Conservation (phyloP, 2,888 invertebrate genomes). For the Scaptomyza tumidula region DNA sequence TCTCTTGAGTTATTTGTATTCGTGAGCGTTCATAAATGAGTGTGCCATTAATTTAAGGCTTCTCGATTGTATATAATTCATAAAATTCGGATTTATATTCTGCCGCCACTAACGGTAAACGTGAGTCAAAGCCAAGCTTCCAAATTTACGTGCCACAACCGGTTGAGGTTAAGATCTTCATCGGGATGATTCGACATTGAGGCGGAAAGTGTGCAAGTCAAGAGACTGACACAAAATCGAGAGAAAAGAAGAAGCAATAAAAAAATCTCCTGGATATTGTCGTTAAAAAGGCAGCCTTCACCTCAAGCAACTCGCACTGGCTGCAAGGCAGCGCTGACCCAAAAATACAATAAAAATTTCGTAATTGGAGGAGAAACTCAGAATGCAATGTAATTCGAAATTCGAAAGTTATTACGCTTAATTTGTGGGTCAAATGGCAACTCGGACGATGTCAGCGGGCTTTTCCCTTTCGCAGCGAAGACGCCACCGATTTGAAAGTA, state of each 20-base stretch:
- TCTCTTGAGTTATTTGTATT: conserved; percentile 28
- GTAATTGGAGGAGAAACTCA: conserved; percentile 57
- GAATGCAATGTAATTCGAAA: conserved; percentile 56
- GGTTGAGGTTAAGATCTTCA: conserved; percentile 39
- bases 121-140: conserved; percentile 53
- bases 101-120: conserved; percentile 60
- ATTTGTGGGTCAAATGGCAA: conserved; percentile 76
- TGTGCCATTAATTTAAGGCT: conserved; percentile 50
- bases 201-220: conserved; percentile 10
- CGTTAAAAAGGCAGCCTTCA: conserved; percentile 60
- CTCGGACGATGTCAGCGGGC: conserved; percentile 18
- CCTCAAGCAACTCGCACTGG: conserved; percentile 45
- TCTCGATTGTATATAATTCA: conserved; percentile 42
- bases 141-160: conserved; percentile 52
- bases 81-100: conserved; percentile 57
- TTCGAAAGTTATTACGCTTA: conserved; percentile 79
- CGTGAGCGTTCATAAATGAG: conserved; percentile 2
- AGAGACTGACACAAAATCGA: not conserved
- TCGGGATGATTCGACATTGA: conserved; percentile 41
- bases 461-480: conserved; percentile 63
- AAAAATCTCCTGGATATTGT: conserved; percentile 4
- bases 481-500: conserved; percentile 71
- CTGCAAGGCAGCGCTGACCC: conserved; percentile 31
- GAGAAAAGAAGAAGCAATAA: not conserved
- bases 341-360: conserved; percentile 46